Conservation (phyloP, 2,797 vertebrate species). For the Lagorchestes hirsutus region DNA sequence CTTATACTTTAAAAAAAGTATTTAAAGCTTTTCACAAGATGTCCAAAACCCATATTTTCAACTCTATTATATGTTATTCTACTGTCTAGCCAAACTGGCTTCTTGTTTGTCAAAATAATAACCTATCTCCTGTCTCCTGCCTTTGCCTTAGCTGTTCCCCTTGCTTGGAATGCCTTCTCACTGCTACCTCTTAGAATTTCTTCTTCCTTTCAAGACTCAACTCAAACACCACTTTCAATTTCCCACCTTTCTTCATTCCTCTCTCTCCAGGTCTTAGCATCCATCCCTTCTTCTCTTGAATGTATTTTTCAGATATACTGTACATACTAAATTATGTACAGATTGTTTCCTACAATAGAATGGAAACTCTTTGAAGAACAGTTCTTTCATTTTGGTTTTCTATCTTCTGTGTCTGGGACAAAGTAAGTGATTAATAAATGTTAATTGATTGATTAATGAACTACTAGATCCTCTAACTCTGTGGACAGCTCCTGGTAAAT, state of each 20-base stretch:
- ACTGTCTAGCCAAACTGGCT: background rate
- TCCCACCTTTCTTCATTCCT: background rate
- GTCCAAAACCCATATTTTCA: background rate
- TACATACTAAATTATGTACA: background rate
- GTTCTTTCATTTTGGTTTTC: background rate
- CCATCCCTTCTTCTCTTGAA: background rate
- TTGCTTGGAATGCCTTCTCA: background rate
- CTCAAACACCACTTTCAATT: background rate
- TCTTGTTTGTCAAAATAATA: background rate
- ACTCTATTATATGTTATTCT: background rate
- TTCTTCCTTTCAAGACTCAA: background rate
- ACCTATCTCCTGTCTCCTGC: background rate
- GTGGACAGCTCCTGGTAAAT: background rate
- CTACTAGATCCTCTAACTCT: background rate
- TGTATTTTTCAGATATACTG: background rate
- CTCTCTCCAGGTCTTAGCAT: background rate
- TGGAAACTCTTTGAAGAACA: background rate
- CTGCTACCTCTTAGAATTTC: background rate
- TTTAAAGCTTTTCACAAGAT: background rate
- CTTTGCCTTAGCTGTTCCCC: background rate
- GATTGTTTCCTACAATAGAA: background rate
- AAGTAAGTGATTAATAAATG: background rate
- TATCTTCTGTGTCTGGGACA: background rate
- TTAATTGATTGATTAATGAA: background rate
- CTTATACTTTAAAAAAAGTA: background rate